Conservation (phyloP, 1,140 invertebrate genomes). For the Augochlora pura region DNA sequence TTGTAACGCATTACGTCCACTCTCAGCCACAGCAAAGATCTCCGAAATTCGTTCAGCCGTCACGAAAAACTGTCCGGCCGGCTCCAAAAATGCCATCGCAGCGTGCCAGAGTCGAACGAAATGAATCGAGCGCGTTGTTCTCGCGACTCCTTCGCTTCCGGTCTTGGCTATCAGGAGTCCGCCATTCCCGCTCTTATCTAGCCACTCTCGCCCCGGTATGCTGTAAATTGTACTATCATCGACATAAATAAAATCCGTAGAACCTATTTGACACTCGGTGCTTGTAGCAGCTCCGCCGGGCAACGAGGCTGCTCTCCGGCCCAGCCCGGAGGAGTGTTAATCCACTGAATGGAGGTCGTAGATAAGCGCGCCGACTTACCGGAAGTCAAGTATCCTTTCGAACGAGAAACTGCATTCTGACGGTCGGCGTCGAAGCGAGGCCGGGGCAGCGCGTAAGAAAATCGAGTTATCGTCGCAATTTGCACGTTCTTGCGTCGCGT, state of each 20-base stretch:
- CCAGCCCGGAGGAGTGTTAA: background rate
- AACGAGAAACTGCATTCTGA: background rate
- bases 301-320: background rate
- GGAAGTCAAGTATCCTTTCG: conserved; percentile 5
- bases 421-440: background rate
- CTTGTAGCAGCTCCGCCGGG: background rate
- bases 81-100: background rate
- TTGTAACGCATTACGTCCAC: too few relatives aligned
- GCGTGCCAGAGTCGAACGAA: too few relatives aligned
- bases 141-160: conserved; percentile 8
- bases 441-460: background rate
- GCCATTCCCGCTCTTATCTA: background rate
- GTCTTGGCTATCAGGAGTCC: background rate
- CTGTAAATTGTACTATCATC: conserved; percentile 16
- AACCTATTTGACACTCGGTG: conserved; percentile 1
- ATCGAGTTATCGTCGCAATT: background rate
- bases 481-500: background rate
- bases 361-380: background rate
- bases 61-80: too few relatives aligned
- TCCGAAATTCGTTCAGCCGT: background rate
- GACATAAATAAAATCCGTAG: conserved; percentile 9
- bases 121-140: conserved; percentile 2
- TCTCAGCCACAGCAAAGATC: too few relatives aligned
- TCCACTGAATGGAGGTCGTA: conserved; percentile 8
- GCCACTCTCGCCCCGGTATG: background rate